These are phyloP conservation scores for Chaenogobius annularis DNA, from an alignment of 2,113 vertebrate species.

Conservation along the genomic window DNA sequence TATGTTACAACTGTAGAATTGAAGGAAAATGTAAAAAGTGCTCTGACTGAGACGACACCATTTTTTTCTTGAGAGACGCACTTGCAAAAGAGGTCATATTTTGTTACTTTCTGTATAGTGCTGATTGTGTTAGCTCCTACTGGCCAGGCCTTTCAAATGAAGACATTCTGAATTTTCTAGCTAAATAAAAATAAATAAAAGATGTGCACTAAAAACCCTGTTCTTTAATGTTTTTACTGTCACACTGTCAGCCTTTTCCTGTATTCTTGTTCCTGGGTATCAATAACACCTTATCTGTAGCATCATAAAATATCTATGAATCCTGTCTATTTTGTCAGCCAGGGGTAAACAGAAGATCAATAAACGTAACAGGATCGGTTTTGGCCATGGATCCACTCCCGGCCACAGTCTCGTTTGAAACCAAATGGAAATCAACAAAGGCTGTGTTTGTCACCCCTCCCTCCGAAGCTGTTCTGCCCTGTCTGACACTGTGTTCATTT, in stretches of 20 bases:
- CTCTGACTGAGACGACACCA: too few relatives aligned
- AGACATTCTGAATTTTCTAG: neutral
- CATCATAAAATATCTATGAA: constrained; percentile 74
- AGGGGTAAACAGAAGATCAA: constrained; percentile 73
- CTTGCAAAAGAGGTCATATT: neutral
- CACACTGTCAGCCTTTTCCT: constrained; percentile 1
- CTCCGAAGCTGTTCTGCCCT: constrained; percentile 51
- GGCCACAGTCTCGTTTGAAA: constrained; percentile 44
- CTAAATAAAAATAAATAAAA: neutral
- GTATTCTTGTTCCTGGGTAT: constrained; percentile 44
- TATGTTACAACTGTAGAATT: neutral
- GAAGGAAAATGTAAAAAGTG: neutral
- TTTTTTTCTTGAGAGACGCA: neutral
- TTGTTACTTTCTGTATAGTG: neutral
- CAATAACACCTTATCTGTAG: constrained; percentile 64
- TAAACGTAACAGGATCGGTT: constrained; percentile 66
- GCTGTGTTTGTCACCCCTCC: constrained; percentile 32
- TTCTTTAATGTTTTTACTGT: neutral
- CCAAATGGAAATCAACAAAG: constrained; percentile 41
- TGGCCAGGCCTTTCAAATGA: neutral
- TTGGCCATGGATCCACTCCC: constrained; percentile 66
- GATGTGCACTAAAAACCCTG: neutral
- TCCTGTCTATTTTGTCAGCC: constrained; percentile 77
- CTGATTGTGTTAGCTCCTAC: neutral
- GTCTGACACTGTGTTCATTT: constrained; percentile 69